These are phyloP conservation scores for Ectemnius lituratus DNA, from an alignment of 2,888 invertebrate genomes.

Conservation along the genomic window DNA sequence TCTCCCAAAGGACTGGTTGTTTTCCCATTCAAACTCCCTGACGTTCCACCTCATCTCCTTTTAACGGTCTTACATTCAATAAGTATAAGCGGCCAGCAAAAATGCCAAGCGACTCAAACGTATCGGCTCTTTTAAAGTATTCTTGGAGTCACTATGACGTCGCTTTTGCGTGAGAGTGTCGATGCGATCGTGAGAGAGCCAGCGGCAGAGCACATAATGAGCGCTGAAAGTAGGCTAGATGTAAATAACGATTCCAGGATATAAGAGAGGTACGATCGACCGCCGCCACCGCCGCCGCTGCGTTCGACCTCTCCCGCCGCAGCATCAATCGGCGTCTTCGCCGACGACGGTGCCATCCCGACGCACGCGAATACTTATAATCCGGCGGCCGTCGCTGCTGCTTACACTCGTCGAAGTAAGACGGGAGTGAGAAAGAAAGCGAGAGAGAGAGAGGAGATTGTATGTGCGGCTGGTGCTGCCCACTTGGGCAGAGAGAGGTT, in stretches of 20 bases:
- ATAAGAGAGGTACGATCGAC: conserved; percentile 34
- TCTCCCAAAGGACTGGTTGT: too few species aligned
- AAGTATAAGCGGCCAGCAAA: too few species aligned
- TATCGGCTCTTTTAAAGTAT: too few species aligned
- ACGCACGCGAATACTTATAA: conserved; percentile 17
- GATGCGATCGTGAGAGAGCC: neutral
- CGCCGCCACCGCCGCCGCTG: conserved; percentile 15
- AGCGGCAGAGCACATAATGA: neutral
- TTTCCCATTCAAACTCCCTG: too few species aligned
- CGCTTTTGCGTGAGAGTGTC: neutral
- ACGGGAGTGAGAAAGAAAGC: neutral
- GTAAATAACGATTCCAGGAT: conserved; percentile 12
- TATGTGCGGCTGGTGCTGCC: neutral
- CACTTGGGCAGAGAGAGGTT: neutral
- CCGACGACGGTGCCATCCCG: neutral
- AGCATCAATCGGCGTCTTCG: conserved; percentile 26
- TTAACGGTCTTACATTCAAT: too few species aligned
- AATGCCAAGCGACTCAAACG: too few species aligned
- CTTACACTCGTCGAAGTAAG: conserved; percentile 19
- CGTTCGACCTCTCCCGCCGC: conserved; percentile 39
- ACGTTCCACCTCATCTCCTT: too few species aligned
- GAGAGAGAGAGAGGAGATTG: too few species aligned
- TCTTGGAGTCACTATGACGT: too few species aligned
- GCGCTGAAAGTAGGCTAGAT: conserved; percentile 15
- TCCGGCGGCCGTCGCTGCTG: conserved; percentile 33